Conservation (phyloP, 1,140 invertebrate genomes). For the Aphelinus atriplicis region DNA sequence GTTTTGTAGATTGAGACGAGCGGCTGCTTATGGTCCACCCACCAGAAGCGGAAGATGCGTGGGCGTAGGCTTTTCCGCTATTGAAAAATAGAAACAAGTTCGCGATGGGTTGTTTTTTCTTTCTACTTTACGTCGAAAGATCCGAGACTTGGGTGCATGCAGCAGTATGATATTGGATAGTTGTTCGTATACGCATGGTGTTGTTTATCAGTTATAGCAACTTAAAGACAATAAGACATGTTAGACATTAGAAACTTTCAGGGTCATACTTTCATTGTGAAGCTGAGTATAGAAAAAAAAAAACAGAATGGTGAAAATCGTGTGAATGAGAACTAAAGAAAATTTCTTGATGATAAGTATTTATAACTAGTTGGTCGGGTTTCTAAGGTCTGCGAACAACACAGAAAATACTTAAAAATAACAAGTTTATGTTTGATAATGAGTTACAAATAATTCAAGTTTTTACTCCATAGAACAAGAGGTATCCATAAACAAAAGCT, state of each 20-base stretch:
- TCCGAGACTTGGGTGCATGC: background rate
- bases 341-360: background rate
- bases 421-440: slow-evolving; percentile 32
- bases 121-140: background rate
- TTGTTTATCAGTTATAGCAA: slow-evolving; percentile 11
- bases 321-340: too few species aligned
- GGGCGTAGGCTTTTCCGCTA: background rate
- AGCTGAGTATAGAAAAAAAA: too few species aligned
- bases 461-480: slow-evolving; percentile 17
- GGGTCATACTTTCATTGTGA: too few species aligned
- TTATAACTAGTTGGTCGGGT: background rate
- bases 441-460: slow-evolving; percentile 28
- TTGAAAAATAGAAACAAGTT: slow-evolving; percentile 37
- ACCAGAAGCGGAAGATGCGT: background rate
- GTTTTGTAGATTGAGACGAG: too few species aligned
- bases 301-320: too few species aligned
- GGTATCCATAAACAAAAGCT: slow-evolving; percentile 28
- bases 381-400: background rate
- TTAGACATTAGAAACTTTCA: slow-evolving; percentile 7
- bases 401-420: slow-evolving; percentile 35
- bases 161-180: background rate
- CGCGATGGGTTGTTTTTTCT: background rate
- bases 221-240: slow-evolving; percentile 6
- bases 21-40: background rate
- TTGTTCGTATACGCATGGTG: background rate